Base-by-base conservation (phyloP, 2,113 vertebrate species). In the Catharus bicknelli region DNA sequence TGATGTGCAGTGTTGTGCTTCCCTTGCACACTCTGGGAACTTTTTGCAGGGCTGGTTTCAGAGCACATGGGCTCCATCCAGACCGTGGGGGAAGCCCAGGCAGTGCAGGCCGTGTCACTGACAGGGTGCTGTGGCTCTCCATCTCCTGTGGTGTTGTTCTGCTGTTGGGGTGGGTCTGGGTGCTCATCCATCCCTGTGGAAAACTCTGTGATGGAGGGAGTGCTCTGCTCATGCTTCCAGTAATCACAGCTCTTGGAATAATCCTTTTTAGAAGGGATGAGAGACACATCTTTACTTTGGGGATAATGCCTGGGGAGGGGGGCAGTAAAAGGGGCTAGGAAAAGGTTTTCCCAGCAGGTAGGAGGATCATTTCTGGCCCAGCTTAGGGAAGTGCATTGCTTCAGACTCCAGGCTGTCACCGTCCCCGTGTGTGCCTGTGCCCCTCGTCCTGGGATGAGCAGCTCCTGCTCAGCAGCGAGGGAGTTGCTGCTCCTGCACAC, bases 151-250 rank as follows among this genome's bases (percentile, higher is more conserved):
- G 23, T 12, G 55, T 0, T 40, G 17, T 30, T 88, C 40, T 18
- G 6, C 51, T 86, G 6, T 11, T 32, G 69, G 48, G 53, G 22
- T 27, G 34, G 57, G 5, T 30, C 30, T 54, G 75, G 27, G 16
- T 64, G 55, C 55, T n/a, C 23, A 8, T 7, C 48, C 54, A 11
- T 16, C 48, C 43, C 40, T 0, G 5, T 55, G 48, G n/a, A 58
- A n/a, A 63, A 29, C 55, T 23, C 9, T 83, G 21, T 10, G 48
- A 3, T 42, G 42, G 58, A 73, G 58, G 16, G n/a, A 57, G 40
- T 0, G 0, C 45, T 45, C 8, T 1, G 18, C 47, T 84, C 29
- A 0, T 0, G 12, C 48, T 92, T 55, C 48, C 3, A 1, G 1
- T 80, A 76, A 86, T 62, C 7, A 0, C 76, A 58, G 83, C 54